phyloP scores from a whole-genome alignment of 2,797 vertebrate species.

The Perodicticus potto region DNA sequence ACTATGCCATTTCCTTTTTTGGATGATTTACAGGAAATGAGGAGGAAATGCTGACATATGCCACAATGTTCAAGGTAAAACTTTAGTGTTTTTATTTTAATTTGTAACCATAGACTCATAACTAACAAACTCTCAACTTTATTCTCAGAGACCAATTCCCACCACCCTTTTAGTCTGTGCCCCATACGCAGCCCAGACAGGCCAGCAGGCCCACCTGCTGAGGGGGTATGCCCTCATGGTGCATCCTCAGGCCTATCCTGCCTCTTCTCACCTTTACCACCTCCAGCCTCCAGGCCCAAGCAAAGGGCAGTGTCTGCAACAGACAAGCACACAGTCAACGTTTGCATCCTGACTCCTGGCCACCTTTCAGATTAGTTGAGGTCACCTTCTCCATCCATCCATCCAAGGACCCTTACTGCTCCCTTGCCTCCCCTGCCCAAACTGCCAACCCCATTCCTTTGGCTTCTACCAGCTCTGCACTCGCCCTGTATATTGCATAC shows the following conservation, averaged over 20 bases:
- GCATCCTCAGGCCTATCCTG: neutral
- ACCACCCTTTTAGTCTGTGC: neutral
- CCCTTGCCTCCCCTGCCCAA: no score
- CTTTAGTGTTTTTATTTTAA: neutral
- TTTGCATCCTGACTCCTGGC: neutral
- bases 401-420: neutral
- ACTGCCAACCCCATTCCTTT: neutral
- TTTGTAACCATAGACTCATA: neutral
- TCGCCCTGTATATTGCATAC: neutral
- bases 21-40: neutral
- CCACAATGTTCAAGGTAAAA: neutral
- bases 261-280: neutral
- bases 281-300: no score
- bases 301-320: neutral
- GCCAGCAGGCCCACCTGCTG: neutral
- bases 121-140: neutral
- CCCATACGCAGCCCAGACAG: no score
- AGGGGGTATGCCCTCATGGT: no score
- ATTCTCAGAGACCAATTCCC: neutral
- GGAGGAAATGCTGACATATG: neutral
- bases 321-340: accelerated
- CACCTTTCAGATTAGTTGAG: neutral
- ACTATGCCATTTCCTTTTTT: conserved; percentile 20
- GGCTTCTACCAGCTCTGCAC: neutral
- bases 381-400: no score